Conservation (phyloP, 2,113 vertebrate species). For the Notothenia coriiceps region DNA sequence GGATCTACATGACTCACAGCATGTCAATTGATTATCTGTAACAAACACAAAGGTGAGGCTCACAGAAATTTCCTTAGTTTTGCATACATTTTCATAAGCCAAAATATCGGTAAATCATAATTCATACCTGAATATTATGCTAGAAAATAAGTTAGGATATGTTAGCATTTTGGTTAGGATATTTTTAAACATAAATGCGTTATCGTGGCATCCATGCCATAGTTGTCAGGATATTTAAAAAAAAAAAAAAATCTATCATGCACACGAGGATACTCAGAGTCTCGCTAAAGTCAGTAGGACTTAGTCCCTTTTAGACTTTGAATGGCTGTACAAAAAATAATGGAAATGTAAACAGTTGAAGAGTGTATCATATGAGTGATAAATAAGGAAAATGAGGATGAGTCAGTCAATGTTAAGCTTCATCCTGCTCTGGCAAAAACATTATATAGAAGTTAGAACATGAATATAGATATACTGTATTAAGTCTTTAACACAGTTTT, state of each 20-base stretch:
- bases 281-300: neutral
- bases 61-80: neutral
- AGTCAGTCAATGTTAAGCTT: constrained; percentile 3
- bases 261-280: neutral
- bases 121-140: neutral
- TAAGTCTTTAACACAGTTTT: neutral
- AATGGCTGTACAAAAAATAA: neutral
- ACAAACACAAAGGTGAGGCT: neutral
- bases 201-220: neutral
- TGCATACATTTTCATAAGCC: neutral
- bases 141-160: neutral
- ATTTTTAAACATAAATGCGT: neutral
- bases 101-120: neutral
- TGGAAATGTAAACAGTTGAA: neutral
- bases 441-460: neutral
- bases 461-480: neutral
- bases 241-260: neutral
- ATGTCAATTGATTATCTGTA: neutral
- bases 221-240: neutral
- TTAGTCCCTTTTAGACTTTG: neutral
- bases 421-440: neutral
- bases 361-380: constrained; percentile 13
- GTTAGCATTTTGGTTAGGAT: too few relatives aligned
- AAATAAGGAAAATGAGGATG: constrained; percentile 2
- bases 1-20: neutral